Evolutionary conservation across 2,888 invertebrate genomes (phyloP).

Genomic region (Kuschelorhynchus macadamiae): DNA sequence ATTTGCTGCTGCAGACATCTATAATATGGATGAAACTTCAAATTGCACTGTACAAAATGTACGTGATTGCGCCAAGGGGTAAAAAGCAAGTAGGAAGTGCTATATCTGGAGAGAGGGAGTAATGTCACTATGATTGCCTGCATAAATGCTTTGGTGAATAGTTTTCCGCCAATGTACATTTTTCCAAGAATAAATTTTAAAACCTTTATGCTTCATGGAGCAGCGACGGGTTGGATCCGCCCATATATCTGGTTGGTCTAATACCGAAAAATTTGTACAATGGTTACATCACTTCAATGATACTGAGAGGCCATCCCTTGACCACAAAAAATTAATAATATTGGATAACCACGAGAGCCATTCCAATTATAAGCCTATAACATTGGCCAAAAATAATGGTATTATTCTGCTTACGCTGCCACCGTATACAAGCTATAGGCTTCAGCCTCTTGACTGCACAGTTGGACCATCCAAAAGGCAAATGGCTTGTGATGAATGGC

Average conservation of each 20-base stretch:
- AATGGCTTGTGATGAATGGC: slow-evolving; percentile 7
- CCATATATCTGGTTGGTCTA: neutral
- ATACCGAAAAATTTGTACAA: neutral
- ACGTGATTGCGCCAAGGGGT: slow-evolving; percentile 56
- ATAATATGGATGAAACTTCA: slow-evolving; percentile 58
- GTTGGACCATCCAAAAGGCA: slow-evolving; percentile 28
- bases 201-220: slow-evolving; percentile 36
- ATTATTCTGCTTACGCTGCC: slow-evolving; percentile 19
- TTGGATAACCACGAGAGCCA: slow-evolving; percentile 8
- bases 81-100: slow-evolving; percentile 17
- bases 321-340: neutral
- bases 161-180: slow-evolving; percentile 54
- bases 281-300: neutral
- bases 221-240: slow-evolving; percentile 5
- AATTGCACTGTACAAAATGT: slow-evolving; percentile 56
- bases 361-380: slow-evolving; percentile 7
- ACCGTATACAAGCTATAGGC: slow-evolving; percentile 28
- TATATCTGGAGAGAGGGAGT: slow-evolving; percentile 51
- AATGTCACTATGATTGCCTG: slow-evolving; percentile 53
- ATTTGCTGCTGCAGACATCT: slow-evolving; percentile 50
- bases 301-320: neutral
- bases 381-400: slow-evolving; percentile 17
- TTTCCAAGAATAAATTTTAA: slow-evolving; percentile 44
- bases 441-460: slow-evolving; percentile 19
- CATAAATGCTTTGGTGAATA: slow-evolving; percentile 53